Evolutionary conservation across 2,888 invertebrate species (phyloP), one percentile per base, ranked within the genome.

Genomic region (Teleiodes luculella): DNA sequence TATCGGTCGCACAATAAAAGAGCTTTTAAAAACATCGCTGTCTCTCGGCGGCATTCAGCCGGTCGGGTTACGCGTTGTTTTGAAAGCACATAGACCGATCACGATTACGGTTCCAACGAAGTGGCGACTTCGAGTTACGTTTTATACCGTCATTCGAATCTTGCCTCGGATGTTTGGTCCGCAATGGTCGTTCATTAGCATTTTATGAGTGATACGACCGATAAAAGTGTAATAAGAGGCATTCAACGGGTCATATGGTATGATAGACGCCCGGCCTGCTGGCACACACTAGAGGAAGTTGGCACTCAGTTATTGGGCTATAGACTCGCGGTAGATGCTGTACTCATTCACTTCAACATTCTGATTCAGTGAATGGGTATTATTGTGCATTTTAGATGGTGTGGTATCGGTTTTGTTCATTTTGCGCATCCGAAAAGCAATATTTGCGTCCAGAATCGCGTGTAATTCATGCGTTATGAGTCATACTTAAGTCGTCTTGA

Each of bases 131-230:
- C 89, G 76, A 78, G 84, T 89, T 88, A 85, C 88, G 80, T 83
- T 86, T 86, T 79, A 86, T 85, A 80, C 76, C 80, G 88, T 85
- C 89, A 89, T 85, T 87, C 79, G 89, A 89, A 88, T 87, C 87
- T 87, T 76, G 79, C 74, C 86, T 88, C 88, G 86, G 87, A 88
- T 89, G 87, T 89, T 89, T 89, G 86, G 86, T 82, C 86, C 84
- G 80, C 82, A 80, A 81, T 75, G 84, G 74, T 78, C 82, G 80
- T 87, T 87, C 88, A 89, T 89, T 89, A 88, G 84, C 86, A 88
- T 88, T 89, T 89, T 88, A 89, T 86, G 89, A 89, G 76, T 84
- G 83, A 89, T 89, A 89, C 86, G 85, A 80, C 78, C 86, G 83
- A 88, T 89, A 88, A 88, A 87, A 82, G 75, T 86, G 87, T 87